Evolutionary conservation across 2,888 invertebrate genomes (phyloP).

Genomic region (Philonicus albiceps): DNA sequence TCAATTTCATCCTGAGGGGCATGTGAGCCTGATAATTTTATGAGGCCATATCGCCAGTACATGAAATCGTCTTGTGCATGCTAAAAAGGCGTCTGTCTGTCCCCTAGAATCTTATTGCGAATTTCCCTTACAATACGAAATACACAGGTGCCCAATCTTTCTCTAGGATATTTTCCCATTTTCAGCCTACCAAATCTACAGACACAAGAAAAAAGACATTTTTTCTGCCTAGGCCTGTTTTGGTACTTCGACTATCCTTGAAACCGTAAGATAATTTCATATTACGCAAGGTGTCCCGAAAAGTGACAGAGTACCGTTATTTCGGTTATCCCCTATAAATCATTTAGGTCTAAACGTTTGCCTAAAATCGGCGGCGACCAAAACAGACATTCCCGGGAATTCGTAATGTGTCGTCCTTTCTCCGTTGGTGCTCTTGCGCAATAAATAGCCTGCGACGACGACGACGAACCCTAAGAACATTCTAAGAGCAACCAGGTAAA

Average conservation of each 20-base stretch:
- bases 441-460: neutral
- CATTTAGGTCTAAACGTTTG: constrained; percentile 8
- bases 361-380: neutral
- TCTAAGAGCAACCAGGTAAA: constrained; percentile 18
- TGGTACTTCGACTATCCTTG: neutral
- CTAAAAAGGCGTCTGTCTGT: neutral
- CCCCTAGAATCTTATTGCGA: neutral
- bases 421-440: neutral
- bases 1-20: neutral
- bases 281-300: neutral
- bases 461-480: neutral
- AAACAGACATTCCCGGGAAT: neutral
- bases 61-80: neutral
- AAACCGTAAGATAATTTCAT: neutral
- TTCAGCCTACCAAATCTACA: neutral
- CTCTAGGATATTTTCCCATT: neutral
- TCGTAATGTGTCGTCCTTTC: neutral
- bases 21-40: neutral
- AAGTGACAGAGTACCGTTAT: constrained; percentile 10
- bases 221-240: neutral
- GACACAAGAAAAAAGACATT: neutral
- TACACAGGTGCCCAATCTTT: neutral
- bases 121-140: neutral
- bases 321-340: neutral
- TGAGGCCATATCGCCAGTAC: neutral